Conservation (phyloP, 2,797 vertebrate species). For the Leuciscus waleckii region DNA sequence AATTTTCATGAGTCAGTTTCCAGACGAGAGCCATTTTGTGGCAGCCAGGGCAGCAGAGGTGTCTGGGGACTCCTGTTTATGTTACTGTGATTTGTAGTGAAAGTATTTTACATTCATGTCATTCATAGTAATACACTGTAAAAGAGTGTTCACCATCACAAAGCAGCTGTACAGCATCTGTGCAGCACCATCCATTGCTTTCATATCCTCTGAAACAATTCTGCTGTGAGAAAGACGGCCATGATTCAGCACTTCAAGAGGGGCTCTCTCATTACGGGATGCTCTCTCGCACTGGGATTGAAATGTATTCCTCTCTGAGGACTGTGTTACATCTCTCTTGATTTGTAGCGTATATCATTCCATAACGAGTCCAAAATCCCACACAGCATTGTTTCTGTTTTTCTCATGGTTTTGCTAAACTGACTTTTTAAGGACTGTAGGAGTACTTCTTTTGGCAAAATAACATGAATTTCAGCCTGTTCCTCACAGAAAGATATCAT, state of each 20-base stretch:
- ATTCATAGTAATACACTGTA: constrained; percentile 24
- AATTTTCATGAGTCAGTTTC: background rate
- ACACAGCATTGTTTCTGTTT: constrained; percentile 8
- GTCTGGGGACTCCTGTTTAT: background rate
- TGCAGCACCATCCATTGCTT: constrained; percentile 18
- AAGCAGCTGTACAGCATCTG: constrained; percentile 29
- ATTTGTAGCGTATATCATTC: constrained; percentile 27
- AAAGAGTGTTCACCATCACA: constrained; percentile 5
- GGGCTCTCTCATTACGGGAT: constrained; percentile 41
- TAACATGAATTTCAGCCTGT: background rate
- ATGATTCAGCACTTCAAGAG: constrained; percentile 50
- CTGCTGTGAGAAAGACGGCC: constrained; percentile 6
- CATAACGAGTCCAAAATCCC: constrained; percentile 24
- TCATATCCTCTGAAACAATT: constrained; percentile 27
- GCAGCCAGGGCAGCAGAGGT: background rate
- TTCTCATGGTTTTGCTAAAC: constrained; percentile 20
- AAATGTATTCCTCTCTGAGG: constrained; percentile 33
- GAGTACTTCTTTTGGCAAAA: background rate
- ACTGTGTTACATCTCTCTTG: constrained; percentile 31
- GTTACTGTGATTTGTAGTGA: constrained; percentile 23
- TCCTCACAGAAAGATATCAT: background rate
- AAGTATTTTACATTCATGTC: constrained; percentile 23
- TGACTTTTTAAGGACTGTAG: constrained; percentile 15
- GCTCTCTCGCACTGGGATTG: constrained; percentile 20
- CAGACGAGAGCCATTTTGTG: constrained; percentile 8